These are phyloP conservation scores for Merodon equestris DNA, from an alignment of 2,888 invertebrate species.

Conservation along the genomic window DNA sequence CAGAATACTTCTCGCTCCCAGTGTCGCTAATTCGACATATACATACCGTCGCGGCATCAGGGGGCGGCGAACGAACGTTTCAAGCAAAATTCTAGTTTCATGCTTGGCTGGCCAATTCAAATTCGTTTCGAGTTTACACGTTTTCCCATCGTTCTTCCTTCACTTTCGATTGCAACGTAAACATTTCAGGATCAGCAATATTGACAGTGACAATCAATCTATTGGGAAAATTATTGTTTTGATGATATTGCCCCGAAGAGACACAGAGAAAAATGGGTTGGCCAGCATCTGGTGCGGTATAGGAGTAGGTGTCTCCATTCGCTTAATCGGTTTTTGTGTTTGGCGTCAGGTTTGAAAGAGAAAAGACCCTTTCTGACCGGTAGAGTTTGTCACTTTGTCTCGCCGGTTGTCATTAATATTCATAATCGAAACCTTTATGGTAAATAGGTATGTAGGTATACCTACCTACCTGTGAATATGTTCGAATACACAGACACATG, in stretches of 20 bases:
- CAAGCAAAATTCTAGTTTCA: constrained; percentile 56
- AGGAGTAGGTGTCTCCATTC: too few relatives aligned
- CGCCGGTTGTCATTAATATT: constrained; percentile 53
- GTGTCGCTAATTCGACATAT: not conserved
- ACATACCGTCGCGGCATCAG: not conserved
- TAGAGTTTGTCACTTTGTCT: constrained; percentile 42
- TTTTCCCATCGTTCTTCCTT: constrained; percentile 11
- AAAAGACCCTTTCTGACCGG: constrained; percentile 10
- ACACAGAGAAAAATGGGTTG: not conserved
- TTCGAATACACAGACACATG: not conserved
- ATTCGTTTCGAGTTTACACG: constrained; percentile 32
- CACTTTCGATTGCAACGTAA: constrained; percentile 28
- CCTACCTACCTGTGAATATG: not conserved
- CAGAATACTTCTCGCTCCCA: constrained; percentile 4
- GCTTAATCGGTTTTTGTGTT: too few relatives aligned
- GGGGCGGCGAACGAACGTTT: too few relatives aligned
- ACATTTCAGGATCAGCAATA: constrained; percentile 34
- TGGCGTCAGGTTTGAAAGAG: too few relatives aligned
- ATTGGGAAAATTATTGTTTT: constrained; percentile 13
- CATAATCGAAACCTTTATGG: constrained; percentile 45
- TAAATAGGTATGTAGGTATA: constrained; percentile 10
- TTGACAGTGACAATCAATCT: constrained; percentile 49
- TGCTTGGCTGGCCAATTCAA: constrained; percentile 54
- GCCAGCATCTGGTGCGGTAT: too few relatives aligned
- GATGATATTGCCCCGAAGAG: not conserved